Base-by-base conservation (phyloP, 1,140 invertebrate genomes). In the Drosophila novamexicana region DNA sequence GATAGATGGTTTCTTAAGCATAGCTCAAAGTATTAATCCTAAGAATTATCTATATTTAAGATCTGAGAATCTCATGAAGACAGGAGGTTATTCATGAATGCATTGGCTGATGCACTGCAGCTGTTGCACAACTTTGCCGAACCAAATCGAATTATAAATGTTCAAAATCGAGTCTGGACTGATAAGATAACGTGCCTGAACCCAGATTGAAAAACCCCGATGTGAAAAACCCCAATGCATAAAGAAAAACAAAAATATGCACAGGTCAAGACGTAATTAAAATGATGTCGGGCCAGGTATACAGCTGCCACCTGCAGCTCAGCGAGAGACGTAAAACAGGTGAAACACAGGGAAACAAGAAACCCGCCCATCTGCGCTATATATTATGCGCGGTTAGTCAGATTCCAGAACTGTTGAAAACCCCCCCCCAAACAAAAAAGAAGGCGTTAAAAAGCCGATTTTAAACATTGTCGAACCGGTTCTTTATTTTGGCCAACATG, bases 71-170 rank as follows among this genome's bases (percentile, higher is more conserved):
- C 2, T 1, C 18, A 22, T 22, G 18, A 22, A 22, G 18, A 22
- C 18, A 22, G 18, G 18, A 22, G 2, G 18, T 22, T 4, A 22
- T 2, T 29, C 22, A 29, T 29, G 22, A 29, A 29, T 29, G 22
- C 22, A 29, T 29, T 29, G 22, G 5, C 2, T 29, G 45, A 16
- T 45, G 56, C 29, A 37, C 9, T 14, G 32, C 34, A 59, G 34
- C 47, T 16, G 68, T 77, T 77, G 58, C 75, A 54, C 53, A 73
- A 73, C 40, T 47, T 37, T 47, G 10, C 6, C 29, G 49, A 6
- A 12, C 7, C 7, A 58, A 39, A n/a, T 12, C 10, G 16, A 56
- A 37, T 54, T 39, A 16, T 64, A 8, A 14, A 36, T 5, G 36
- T 18, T 54, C 22, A 39, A 12, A 36, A 14, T 14, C 34, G 10